Evolutionary conservation across 2,888 invertebrate genomes (phyloP).

Genomic region (Diarsia mendica): DNA sequence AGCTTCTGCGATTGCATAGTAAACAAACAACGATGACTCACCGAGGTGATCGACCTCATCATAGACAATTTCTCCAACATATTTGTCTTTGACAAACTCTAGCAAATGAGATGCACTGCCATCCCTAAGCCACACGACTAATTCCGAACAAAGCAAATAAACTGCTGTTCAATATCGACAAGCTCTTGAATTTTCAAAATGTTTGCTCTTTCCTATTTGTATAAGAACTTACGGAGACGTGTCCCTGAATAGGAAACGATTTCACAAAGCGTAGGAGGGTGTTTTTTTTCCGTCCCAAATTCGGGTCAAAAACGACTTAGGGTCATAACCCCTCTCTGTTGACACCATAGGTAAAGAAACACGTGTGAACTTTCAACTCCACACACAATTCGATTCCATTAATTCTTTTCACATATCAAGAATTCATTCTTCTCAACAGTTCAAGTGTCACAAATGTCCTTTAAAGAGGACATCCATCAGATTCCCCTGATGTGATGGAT

Average conservation of each 20-base stretch:
- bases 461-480: constrained; percentile 78
- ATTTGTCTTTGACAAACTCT: constrained; percentile 61
- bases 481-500: constrained; percentile 83
- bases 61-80: constrained; percentile 60
- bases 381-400: constrained; percentile 72
- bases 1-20: constrained; percentile 6
- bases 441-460: constrained; percentile 88
- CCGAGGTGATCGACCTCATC: constrained; percentile 51
- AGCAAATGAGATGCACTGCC: constrained; percentile 69
- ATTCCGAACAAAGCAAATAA: constrained; percentile 73
- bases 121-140: constrained; percentile 67
- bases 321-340: constrained; percentile 71
- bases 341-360: constrained; percentile 77
- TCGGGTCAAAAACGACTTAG: constrained; percentile 57
- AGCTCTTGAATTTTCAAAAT: constrained; percentile 80
- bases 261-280: constrained; percentile 72
- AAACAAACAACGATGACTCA: constrained; percentile 36
- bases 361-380: constrained; percentile 87
- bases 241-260: constrained; percentile 70
- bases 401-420: constrained; percentile 73
- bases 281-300: constrained; percentile 12
- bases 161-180: constrained; percentile 75
- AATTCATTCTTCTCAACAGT: constrained; percentile 82
- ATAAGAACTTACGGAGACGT: constrained; percentile 61
- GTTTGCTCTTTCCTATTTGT: constrained; percentile 79